Evolutionary conservation across 2,888 invertebrate genomes (phyloP).

Genomic region (Drosophila merina): DNA sequence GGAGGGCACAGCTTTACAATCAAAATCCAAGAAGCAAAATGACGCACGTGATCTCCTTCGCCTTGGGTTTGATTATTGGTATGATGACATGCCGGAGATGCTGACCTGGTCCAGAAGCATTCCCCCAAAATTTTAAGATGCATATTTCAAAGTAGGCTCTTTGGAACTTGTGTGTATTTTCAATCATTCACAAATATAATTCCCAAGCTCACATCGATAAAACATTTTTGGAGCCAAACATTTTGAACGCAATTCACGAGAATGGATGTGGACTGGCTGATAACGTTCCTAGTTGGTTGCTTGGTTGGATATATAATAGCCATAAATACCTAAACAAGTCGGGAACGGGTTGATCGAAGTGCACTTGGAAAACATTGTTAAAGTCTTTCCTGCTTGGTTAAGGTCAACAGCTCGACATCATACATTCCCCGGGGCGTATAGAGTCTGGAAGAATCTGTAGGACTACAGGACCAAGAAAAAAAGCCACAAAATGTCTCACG

Average conservation of each 20-base stretch:
- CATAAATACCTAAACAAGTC: slow-evolving; percentile 1
- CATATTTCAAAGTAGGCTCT: background rate
- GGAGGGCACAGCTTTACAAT: no score
- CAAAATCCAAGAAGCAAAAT: slow-evolving; percentile 19
- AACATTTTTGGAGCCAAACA: background rate
- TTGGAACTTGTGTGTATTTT: background rate
- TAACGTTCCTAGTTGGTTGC: slow-evolving; percentile 46
- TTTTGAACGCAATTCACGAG: background rate
- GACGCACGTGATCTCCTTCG: slow-evolving; percentile 45
- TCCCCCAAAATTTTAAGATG: no score
- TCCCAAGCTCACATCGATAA: background rate
- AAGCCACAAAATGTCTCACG: slow-evolving; percentile 44
- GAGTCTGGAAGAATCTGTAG: background rate
- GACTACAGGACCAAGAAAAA: slow-evolving; percentile 7
- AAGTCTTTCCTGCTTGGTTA: background rate
- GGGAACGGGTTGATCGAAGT: slow-evolving; percentile 6
- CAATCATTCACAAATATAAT: background rate
- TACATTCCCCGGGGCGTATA: background rate
- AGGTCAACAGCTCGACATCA: background rate
- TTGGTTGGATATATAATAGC: slow-evolving; percentile 51
- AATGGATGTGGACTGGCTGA: slow-evolving; percentile 48
- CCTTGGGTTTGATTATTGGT: slow-evolving; percentile 51
- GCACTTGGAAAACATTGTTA: background rate
- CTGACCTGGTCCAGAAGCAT: background rate
- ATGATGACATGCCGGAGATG: slow-evolving; percentile 43